phyloP scores from a whole-genome alignment of 1,140 invertebrate genomes.

The Hermatobates lingyangjiaoensis region DNA sequence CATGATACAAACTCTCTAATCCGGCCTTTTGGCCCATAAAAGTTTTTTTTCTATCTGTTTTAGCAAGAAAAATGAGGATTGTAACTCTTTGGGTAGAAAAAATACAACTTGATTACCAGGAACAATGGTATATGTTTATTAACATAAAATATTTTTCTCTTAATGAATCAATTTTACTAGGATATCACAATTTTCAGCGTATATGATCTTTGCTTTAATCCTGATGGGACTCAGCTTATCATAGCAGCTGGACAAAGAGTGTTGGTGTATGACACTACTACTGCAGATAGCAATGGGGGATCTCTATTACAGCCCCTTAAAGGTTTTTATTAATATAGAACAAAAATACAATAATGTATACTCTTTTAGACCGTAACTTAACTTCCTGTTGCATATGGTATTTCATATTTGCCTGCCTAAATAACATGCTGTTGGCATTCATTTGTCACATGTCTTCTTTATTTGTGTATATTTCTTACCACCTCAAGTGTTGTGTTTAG shows the following conservation, averaged over 20 bases:
- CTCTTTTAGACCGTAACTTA: no score
- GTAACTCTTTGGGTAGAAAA: background rate
- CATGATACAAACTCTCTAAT: no score
- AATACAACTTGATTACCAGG: background rate
- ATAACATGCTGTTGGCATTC: no score
- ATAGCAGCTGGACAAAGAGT: conserved; percentile 83
- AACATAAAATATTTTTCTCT: background rate
- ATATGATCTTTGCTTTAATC: conserved; percentile 85
- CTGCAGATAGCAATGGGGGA: conserved; percentile 56
- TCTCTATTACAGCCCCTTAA: conserved; percentile 77
- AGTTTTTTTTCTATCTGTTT: no score
- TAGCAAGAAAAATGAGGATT: background rate
- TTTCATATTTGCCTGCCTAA: no score
- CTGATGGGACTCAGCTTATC: conserved; percentile 82
- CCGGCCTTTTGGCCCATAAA: no score
- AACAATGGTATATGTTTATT: conserved; percentile 1
- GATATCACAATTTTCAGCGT: conserved; percentile 43
- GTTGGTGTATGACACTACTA: conserved; percentile 75
- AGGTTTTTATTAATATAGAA: no score
- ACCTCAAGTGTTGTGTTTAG: no score
- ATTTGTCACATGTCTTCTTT: no score
- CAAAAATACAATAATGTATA: no score
- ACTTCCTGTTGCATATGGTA: no score
- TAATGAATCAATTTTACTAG: background rate
- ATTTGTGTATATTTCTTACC: no score